A percentile compares a stretch with the other conserved stretches of the same genome.
Conservation (phyloP, 2,113 vertebrate genomes). For the Pavo muticus region DNA sequence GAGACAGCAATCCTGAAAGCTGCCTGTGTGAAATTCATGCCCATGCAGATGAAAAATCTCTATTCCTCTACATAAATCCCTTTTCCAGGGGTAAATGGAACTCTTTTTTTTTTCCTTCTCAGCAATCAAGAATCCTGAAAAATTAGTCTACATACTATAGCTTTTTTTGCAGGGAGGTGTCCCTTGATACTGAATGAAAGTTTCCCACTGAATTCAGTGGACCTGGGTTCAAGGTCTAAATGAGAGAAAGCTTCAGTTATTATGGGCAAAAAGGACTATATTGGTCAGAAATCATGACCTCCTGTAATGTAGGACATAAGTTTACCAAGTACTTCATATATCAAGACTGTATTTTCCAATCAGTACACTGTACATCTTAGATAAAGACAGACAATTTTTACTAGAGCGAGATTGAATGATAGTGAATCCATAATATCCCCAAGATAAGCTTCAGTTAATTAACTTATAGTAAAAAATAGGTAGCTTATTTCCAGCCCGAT, state of each 20-base stretch:
- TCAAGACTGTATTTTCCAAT: background rate
- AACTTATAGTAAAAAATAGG: background rate
- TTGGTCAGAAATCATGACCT: background rate
- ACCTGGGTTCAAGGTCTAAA: background rate
- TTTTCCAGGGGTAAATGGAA: background rate
- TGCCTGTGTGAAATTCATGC: background rate
- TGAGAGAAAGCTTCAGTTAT: background rate
- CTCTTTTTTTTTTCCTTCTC: background rate
- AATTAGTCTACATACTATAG: background rate
- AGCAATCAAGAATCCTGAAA: background rate
- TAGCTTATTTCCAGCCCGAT: background rate
- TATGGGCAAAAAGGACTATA: background rate
- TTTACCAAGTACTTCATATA: background rate
- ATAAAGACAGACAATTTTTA: background rate
- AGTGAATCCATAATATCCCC: background rate
- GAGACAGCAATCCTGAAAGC: background rate
- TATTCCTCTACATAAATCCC: background rate
- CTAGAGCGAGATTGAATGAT: background rate
- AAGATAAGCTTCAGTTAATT: background rate
- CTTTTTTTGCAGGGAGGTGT: background rate
- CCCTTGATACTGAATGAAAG: background rate
- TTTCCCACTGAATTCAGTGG: background rate
- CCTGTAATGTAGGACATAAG: background rate
- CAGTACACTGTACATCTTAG: background rate
- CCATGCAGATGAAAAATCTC: background rate